These are phyloP conservation scores for Oenanthe oenanthe DNA, from an alignment of 2,113 vertebrate genomes.

Conservation along the genomic window DNA sequence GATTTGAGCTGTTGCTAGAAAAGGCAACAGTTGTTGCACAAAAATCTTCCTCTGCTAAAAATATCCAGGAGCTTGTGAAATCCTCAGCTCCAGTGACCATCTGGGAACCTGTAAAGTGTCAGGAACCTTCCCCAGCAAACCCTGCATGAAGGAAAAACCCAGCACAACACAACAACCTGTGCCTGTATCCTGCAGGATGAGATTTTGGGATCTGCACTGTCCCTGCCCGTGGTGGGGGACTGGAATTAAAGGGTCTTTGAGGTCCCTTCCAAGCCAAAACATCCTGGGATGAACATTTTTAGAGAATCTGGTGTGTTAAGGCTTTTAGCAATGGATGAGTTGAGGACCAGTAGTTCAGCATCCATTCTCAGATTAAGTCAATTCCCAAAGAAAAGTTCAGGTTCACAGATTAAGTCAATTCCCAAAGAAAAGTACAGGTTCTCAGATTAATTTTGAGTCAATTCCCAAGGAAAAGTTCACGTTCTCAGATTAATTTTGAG, in stretches of 20 bases:
- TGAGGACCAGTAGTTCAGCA: background rate
- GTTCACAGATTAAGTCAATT: background rate
- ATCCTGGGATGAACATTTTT: background rate
- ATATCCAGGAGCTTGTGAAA: background rate
- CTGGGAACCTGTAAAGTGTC: background rate
- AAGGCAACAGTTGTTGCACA: constrained; percentile 24
- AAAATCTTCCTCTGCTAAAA: constrained; percentile 18
- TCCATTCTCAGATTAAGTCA: background rate
- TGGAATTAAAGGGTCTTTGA: background rate
- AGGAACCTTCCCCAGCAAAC: background rate
- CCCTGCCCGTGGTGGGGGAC: rapidly evolving
- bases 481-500: background rate
- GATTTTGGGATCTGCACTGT: background rate
- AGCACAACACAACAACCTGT: background rate
- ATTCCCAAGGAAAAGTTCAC: background rate
- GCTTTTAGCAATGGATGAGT: background rate
- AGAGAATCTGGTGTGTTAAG: background rate
- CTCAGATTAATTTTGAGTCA: background rate
- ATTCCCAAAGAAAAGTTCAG: background rate
- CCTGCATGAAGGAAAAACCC: background rate
- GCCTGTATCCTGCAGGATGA: background rate
- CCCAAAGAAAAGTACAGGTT: background rate
- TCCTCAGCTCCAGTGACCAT: constrained; percentile 24
- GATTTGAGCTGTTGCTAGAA: background rate
- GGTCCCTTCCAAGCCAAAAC: background rate